Conservation (phyloP, 2,797 vertebrate genomes). For the Myotis planiceps region DNA sequence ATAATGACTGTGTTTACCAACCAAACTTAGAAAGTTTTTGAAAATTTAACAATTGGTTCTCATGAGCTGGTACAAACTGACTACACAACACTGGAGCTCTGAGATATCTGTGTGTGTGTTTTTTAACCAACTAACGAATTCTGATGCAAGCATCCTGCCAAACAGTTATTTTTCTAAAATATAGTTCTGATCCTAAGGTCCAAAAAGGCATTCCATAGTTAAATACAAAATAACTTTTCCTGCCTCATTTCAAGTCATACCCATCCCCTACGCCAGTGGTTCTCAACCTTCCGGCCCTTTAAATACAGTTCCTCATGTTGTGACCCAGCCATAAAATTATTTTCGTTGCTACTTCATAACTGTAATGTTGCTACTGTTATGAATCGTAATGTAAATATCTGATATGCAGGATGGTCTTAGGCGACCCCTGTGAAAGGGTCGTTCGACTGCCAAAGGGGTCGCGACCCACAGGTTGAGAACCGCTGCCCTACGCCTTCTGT, state of each 20-base stretch:
- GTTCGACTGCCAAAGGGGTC: no score
- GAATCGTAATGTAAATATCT: no score
- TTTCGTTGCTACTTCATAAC: no score
- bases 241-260: conserved; percentile 9
- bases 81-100: not conserved
- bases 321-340: no score
- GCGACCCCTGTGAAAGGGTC: no score
- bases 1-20: not conserved
- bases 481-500: not conserved
- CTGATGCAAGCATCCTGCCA: not conserved
- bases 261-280: not conserved
- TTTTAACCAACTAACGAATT: conserved; percentile 20
- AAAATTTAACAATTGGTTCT: not conserved
- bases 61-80: conserved; percentile 10
- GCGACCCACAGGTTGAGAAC: no score
- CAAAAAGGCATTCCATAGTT: conserved; percentile 3
- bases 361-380: no score
- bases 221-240: not conserved
- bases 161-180: conserved; percentile 39
- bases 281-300: no score
- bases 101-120: not conserved
- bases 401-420: no score
- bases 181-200: not conserved
- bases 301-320: no score
- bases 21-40: conserved; percentile 8